Evolutionary conservation across 2,113 vertebrate genomes (phyloP).

Genomic region (Lontra canadensis): DNA sequence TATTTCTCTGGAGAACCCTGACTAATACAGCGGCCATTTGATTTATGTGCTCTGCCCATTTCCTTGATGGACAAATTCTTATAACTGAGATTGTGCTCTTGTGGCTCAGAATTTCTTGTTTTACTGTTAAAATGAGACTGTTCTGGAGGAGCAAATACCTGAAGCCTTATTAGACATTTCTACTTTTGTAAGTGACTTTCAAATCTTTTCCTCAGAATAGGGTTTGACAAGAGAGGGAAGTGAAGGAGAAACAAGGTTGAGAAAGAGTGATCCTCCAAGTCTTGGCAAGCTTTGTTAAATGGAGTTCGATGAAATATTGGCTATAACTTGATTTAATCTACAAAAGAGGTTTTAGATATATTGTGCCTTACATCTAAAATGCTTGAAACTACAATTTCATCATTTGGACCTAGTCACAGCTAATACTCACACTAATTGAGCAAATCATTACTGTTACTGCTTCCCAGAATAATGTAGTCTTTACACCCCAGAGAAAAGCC

Average conservation of each 20-base stretch:
- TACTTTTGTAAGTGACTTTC: conserved; percentile 4
- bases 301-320: conserved; percentile 49
- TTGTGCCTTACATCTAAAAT: conserved; percentile 31
- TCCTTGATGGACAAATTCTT: neutral
- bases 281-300: neutral
- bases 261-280: neutral
- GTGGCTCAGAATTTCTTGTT: neutral
- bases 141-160: neutral
- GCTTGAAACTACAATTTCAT: conserved; percentile 51
- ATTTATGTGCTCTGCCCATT: neutral
- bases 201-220: neutral
- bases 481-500: conserved; percentile 16
- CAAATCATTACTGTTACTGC: conserved; percentile 30
- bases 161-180: neutral
- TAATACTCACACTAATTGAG: conserved; percentile 66
- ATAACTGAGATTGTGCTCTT: neutral
- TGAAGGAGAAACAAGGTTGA: neutral
- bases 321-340: conserved; percentile 53
- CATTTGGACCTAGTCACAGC: conserved; percentile 20
- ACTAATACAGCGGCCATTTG: neutral
- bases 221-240: neutral
- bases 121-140: conserved; percentile 26
- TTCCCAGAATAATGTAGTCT: conserved; percentile 43
- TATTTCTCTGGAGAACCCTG: neutral
- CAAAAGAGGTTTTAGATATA: conserved; percentile 45